Conservation (phyloP, 2,888 invertebrate species). For the Saturnia pavonia region DNA sequence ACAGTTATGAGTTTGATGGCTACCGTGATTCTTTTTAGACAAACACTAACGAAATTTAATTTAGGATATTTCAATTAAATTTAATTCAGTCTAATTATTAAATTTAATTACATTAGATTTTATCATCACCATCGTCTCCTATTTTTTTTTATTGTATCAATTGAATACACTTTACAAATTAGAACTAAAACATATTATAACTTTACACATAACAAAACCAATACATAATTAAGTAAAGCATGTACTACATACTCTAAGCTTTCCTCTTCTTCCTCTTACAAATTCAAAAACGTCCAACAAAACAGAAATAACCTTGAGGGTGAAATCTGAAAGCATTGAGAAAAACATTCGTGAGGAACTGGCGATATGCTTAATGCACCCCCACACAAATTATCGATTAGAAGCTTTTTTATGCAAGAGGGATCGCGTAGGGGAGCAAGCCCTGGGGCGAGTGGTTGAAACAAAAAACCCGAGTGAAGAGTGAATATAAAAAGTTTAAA, state of each 20-base stretch:
- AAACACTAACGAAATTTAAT: neutral
- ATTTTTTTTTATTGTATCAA: neutral
- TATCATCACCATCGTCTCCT: neutral
- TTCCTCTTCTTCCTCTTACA: constrained; percentile 48
- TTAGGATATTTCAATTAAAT: neutral
- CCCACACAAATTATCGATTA: constrained; percentile 83
- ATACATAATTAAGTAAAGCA: constrained; percentile 17
- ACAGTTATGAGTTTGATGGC: neutral
- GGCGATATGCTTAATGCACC: constrained; percentile 82
- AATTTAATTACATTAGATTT: neutral
- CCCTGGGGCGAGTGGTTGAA: constrained; percentile 78
- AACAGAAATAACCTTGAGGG: constrained; percentile 75
- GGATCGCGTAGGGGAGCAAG: constrained; percentile 73
- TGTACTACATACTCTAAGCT: constrained; percentile 19
- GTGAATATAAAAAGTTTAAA: constrained; percentile 82
- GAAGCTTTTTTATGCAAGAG: constrained; percentile 83
- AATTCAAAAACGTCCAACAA: constrained; percentile 69
- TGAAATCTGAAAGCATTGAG: constrained; percentile 76
- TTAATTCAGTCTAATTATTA: neutral
- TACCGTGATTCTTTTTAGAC: neutral
- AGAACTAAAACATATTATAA: too few relatives aligned
- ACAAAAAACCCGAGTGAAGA: constrained; percentile 81
- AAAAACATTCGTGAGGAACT: constrained; percentile 74
- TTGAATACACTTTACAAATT: neutral
- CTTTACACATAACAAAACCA: neutral